phyloP scores from a whole-genome alignment of 2,888 invertebrate genomes.

The Prenolepis imparis region DNA sequence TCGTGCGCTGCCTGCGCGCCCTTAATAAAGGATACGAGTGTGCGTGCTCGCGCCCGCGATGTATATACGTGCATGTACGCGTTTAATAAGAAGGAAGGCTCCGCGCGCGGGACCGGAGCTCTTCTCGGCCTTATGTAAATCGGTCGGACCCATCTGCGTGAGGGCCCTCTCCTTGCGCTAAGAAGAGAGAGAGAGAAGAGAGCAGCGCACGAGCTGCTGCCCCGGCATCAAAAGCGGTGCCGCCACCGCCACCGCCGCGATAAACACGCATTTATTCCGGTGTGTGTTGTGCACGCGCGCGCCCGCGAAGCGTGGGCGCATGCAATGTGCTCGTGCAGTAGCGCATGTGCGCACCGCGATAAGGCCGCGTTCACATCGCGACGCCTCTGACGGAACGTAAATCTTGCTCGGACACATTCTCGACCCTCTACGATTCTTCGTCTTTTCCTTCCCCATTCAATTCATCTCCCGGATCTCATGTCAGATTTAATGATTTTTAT shows the following conservation, averaged over 20 bases:
- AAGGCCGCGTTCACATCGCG: slow-evolving; percentile 41
- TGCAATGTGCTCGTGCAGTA: slow-evolving; percentile 73
- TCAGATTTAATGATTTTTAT: background rate
- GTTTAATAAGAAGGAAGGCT: slow-evolving; percentile 77
- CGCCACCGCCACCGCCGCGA: slow-evolving; percentile 83
- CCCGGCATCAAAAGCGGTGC: slow-evolving; percentile 81
- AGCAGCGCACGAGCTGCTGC: slow-evolving; percentile 68
- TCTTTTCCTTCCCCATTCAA: background rate
- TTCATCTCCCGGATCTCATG: background rate
- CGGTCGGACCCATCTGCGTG: slow-evolving; percentile 77
- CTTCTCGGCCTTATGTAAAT: slow-evolving; percentile 78
- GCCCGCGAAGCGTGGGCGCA: slow-evolving; percentile 71
- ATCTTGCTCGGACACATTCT: slow-evolving; percentile 40
- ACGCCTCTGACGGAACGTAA: slow-evolving; percentile 20
- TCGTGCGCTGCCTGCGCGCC: slow-evolving; percentile 75
- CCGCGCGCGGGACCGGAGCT: slow-evolving; percentile 46
- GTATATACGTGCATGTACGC: slow-evolving; percentile 35
- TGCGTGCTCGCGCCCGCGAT: slow-evolving; percentile 73
- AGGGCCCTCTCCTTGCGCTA: slow-evolving; percentile 52
- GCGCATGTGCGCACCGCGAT: slow-evolving; percentile 63
- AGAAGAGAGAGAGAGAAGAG: slow-evolving; percentile 45
- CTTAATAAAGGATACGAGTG: slow-evolving; percentile 80
- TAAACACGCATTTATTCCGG: slow-evolving; percentile 83
- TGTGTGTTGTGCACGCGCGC: slow-evolving; percentile 59
- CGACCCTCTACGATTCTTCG: background rate